A percentile compares a stretch with the other conserved stretches of the same genome.
These are phyloP conservation scores for Gallirallus australis DNA, from an alignment of 2,797 vertebrate species.

Conservation along the genomic window DNA sequence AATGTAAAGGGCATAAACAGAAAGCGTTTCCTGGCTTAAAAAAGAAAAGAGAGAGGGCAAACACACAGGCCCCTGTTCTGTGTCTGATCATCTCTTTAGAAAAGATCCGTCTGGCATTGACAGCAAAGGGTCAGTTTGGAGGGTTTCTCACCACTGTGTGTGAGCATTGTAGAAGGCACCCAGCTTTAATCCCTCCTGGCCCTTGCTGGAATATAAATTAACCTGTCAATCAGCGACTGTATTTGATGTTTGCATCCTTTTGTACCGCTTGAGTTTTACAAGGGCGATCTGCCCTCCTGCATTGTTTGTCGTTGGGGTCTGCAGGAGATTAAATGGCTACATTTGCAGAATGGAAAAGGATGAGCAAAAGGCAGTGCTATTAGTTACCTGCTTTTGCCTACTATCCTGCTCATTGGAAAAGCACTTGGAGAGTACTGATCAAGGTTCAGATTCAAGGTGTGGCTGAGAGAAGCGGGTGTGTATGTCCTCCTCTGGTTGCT, in stretches of 20 bases:
- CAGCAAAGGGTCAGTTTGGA: background rate
- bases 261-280: background rate
- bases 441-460: background rate
- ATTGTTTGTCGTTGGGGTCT: background rate
- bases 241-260: background rate
- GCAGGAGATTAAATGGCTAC: background rate
- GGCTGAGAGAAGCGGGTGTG: background rate
- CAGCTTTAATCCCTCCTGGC: background rate
- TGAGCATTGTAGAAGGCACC: background rate
- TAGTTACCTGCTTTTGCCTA: background rate
- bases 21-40: background rate
- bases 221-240: background rate
- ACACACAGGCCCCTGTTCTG: background rate
- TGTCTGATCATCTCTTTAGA: background rate
- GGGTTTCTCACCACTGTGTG: fast-evolving
- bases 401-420: background rate
- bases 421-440: fast-evolving
- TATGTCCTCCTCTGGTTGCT: background rate
- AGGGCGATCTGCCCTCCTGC: background rate
- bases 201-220: background rate
- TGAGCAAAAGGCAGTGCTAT: background rate
- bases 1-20: background rate
- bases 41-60: background rate
- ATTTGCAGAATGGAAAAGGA: background rate
- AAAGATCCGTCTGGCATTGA: background rate